phyloP scores from a whole-genome alignment of 2,888 invertebrate genomes.

The Subacronicta megacephala region DNA sequence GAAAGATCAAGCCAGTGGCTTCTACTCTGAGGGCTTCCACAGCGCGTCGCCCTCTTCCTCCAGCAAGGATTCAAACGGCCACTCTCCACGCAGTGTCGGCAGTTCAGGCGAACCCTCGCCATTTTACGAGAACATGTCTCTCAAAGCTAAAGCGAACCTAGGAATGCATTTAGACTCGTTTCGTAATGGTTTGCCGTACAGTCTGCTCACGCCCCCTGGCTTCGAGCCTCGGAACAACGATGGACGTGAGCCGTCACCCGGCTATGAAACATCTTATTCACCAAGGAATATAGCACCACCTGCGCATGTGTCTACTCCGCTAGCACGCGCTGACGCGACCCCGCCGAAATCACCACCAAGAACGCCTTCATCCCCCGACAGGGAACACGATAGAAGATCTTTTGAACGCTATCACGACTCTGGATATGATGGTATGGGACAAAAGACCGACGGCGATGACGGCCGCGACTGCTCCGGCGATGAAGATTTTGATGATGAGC shows the following conservation, averaged over 20 bases:
- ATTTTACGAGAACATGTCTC: conserved; percentile 79
- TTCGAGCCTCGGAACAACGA: conserved; percentile 79
- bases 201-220: conserved; percentile 90
- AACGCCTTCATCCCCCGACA: conserved; percentile 76
- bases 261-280: conserved; percentile 75
- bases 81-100: conserved; percentile 85
- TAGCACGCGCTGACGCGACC: conserved; percentile 79
- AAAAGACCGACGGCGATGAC: conserved; percentile 78
- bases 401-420: conserved; percentile 87
- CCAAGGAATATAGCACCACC: conserved; percentile 74
- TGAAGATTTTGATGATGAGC: conserved; percentile 89
- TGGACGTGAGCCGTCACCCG: conserved; percentile 75
- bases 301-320: conserved; percentile 77
- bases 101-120: conserved; percentile 79
- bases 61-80: conserved; percentile 85
- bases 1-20: conserved; percentile 90
- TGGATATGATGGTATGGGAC: conserved; percentile 81
- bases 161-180: conserved; percentile 82
- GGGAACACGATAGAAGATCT: conserved; percentile 73
- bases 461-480: conserved; percentile 87
- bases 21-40: conserved; percentile 90
- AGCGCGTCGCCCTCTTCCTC: conserved; percentile 90
- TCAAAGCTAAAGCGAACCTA: conserved; percentile 83
- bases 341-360: conserved; percentile 84
- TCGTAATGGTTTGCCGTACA: conserved; percentile 87